Evolutionary conservation across 2,888 invertebrate genomes (phyloP).

Genomic region (Nomada lathburiana): DNA sequence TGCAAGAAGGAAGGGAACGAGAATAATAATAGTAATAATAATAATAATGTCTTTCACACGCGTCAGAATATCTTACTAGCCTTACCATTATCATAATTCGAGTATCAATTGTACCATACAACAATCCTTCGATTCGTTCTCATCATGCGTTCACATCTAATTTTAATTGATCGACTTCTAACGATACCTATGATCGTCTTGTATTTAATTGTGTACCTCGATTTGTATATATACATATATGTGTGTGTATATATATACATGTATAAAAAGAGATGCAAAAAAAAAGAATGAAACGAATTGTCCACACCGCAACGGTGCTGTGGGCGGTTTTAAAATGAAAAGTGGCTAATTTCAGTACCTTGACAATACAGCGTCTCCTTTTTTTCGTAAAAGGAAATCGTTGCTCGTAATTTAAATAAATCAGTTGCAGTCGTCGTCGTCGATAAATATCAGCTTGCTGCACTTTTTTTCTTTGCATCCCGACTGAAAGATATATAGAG

Average conservation of each 20-base stretch:
- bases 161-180: constrained; percentile 31
- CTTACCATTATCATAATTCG: constrained; percentile 28
- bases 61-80: constrained; percentile 13
- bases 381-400: not conserved
- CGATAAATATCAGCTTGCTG: not conserved
- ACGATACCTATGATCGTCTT: constrained; percentile 38
- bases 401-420: constrained; percentile 6
- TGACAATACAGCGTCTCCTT: not conserved
- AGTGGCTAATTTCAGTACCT: constrained; percentile 25
- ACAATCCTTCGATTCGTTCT: constrained; percentile 18
- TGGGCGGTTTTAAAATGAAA: constrained; percentile 26
- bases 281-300: constrained; percentile 23
- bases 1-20: constrained; percentile 1
- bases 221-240: constrained; percentile 39
- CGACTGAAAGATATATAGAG: not conserved
- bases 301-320: not conserved
- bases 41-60: constrained; percentile 52
- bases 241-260: constrained; percentile 4
- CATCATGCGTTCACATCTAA: constrained; percentile 23
- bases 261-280: constrained; percentile 22
- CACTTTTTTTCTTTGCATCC: not conserved
- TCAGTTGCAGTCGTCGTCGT: constrained; percentile 9
- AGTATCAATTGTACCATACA: constrained; percentile 36
- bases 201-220: constrained; percentile 52
- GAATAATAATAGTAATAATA: constrained; percentile 4